Conservation (phyloP, 2,797 vertebrate genomes). For the Nothura maculosa region DNA sequence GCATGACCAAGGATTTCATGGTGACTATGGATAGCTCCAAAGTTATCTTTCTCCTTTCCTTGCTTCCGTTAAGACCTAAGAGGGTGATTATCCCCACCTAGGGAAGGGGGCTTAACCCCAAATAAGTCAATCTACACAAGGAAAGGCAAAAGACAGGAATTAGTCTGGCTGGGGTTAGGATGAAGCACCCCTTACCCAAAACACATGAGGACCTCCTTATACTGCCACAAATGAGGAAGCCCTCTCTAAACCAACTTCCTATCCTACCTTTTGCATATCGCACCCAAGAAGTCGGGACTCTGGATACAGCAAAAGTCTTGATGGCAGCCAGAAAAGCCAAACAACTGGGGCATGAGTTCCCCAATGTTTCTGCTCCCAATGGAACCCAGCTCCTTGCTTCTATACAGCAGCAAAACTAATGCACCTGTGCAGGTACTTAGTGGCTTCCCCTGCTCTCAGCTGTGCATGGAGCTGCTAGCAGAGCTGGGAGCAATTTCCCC, state of each 20-base stretch:
- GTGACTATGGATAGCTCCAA: neutral
- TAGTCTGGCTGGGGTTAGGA: accelerated
- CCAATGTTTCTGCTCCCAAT: accelerated
- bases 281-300: accelerated
- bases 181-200: accelerated
- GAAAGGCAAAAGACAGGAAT: accelerated
- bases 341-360: accelerated
- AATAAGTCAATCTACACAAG: accelerated
- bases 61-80: accelerated
- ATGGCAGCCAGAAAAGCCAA: too few species aligned
- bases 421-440: accelerated
- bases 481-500: too few species aligned
- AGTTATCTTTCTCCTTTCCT: neutral
- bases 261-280: accelerated
- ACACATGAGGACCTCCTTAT: accelerated
- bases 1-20: accelerated
- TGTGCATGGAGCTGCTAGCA: neutral
- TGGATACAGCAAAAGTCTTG: accelerated
- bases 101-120: accelerated
- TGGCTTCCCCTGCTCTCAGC: too few species aligned
- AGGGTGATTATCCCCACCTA: accelerated
- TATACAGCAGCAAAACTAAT: accelerated
- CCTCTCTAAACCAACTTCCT: accelerated
- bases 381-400: accelerated
- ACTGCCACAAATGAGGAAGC: neutral